Evolutionary conservation across 1,140 invertebrate species (phyloP).

Genomic region (Glossosoma conforme): DNA sequence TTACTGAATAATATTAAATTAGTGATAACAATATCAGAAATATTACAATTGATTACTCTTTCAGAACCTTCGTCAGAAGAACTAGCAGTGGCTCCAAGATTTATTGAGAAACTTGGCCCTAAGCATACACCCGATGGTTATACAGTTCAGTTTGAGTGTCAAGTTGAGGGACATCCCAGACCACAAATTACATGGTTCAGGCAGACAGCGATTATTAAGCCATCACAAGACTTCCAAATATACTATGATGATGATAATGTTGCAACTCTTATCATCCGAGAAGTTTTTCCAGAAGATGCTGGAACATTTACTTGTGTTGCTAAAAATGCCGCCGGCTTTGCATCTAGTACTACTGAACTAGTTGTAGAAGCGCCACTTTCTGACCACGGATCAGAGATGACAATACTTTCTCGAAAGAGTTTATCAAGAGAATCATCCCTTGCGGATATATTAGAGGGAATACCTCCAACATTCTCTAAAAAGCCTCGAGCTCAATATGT

Average conservation of each 20-base stretch:
- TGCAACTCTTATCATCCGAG: slow-evolving; percentile 86
- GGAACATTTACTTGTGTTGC: slow-evolving; percentile 95
- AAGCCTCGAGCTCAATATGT: slow-evolving; percentile 81
- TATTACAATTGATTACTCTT: too few species aligned
- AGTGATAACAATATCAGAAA: too few species aligned
- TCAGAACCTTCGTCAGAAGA: slow-evolving; percentile 74
- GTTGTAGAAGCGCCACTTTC: slow-evolving; percentile 81
- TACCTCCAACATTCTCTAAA: slow-evolving; percentile 87
- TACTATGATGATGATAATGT: slow-evolving; percentile 90
- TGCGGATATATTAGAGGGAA: slow-evolving; percentile 85
- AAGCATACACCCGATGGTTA: slow-evolving; percentile 80
- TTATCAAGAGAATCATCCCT: slow-evolving; percentile 84
- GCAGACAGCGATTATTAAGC: slow-evolving; percentile 87
- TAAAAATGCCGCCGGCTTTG: slow-evolving; percentile 91
- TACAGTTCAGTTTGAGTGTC: slow-evolving; percentile 84
- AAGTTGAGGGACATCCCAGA: slow-evolving; percentile 82
- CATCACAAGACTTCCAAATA: slow-evolving; percentile 86
- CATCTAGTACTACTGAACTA: slow-evolving; percentile 85
- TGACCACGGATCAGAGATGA: slow-evolving; percentile 82
- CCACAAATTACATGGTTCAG: slow-evolving; percentile 94
- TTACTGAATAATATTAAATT: too few species aligned
- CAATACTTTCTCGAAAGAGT: slow-evolving; percentile 72
- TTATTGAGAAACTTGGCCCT: slow-evolving; percentile 79
- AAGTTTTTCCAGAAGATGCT: slow-evolving; percentile 96
- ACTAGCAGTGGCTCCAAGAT: slow-evolving; percentile 73